These are phyloP conservation scores for Branchellion lobata DNA, from an alignment of 2,888 invertebrate genomes.

Conservation along the genomic window DNA sequence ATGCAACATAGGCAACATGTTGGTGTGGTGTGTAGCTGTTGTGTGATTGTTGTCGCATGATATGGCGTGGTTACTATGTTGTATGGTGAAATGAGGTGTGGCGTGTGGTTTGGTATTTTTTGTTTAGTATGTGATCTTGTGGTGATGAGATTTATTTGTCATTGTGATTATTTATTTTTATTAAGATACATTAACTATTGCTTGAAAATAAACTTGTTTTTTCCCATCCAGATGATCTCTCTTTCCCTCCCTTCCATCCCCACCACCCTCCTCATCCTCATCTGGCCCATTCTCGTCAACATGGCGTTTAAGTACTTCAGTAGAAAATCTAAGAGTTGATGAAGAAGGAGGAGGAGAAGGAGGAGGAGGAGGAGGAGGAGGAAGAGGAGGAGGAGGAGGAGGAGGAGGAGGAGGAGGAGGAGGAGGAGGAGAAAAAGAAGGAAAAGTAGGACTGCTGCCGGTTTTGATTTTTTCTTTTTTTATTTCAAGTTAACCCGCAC, in stretches of 20 bases:
- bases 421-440: constrained; percentile 28
- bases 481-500: too few species aligned
- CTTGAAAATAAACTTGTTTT: too few species aligned
- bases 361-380: background rate
- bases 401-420: background rate
- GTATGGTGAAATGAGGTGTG: too few species aligned
- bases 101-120: too few species aligned
- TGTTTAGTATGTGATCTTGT: too few species aligned
- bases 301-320: background rate
- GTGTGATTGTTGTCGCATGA: background rate
- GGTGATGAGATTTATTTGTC: too few species aligned
- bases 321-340: background rate
- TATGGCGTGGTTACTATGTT: too few species aligned
- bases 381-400: background rate
- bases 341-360: background rate
- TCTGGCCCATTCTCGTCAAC: constrained; percentile 29
- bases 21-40: background rate
- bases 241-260: background rate
- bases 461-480: too few species aligned
- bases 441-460: background rate
- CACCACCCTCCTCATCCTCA: constrained; percentile 14
- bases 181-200: too few species aligned
- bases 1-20: background rate
- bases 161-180: too few species aligned
- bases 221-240: too few species aligned